Evolutionary conservation across 2,113 vertebrate genomes (phyloP).

Genomic region (Hemicordylus capensis): DNA sequence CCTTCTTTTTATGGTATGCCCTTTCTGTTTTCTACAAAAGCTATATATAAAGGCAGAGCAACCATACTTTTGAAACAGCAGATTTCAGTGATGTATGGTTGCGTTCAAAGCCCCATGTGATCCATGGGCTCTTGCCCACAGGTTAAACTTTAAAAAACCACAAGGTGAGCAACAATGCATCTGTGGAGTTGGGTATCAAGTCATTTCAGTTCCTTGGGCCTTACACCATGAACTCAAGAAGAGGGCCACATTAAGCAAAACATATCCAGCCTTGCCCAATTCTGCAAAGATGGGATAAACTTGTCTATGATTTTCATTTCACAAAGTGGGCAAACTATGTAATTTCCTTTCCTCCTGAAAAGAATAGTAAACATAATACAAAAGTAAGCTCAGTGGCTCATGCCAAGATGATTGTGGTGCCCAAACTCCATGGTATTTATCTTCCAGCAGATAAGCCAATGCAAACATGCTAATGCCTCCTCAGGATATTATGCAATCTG

Average conservation of each 20-base stretch:
- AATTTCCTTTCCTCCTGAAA: neutral
- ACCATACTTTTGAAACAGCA: neutral
- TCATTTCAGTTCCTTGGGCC: neutral
- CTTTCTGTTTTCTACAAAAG: neutral
- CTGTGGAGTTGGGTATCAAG: neutral
- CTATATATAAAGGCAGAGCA: neutral
- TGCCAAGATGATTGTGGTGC: neutral
- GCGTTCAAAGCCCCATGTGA: neutral
- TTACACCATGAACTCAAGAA: neutral
- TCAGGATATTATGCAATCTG: neutral
- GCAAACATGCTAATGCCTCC: neutral
- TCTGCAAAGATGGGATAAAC: neutral
- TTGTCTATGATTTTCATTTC: neutral
- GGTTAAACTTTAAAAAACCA: neutral
- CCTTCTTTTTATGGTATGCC: neutral
- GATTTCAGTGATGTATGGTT: neutral
- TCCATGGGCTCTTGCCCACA: neutral
- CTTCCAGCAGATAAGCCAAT: conserved; percentile 29
- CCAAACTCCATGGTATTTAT: neutral
- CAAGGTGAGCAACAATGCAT: neutral
- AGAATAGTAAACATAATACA: conserved; percentile 10
- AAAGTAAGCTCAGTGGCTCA: neutral
- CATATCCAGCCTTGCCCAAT: neutral
- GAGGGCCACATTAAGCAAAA: neutral
- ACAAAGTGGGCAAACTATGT: neutral